Evolutionary conservation across 30 jellyfish, hydroid and myxozoan species (phyloP).

Genomic region (Aurelia aurita): DNA sequence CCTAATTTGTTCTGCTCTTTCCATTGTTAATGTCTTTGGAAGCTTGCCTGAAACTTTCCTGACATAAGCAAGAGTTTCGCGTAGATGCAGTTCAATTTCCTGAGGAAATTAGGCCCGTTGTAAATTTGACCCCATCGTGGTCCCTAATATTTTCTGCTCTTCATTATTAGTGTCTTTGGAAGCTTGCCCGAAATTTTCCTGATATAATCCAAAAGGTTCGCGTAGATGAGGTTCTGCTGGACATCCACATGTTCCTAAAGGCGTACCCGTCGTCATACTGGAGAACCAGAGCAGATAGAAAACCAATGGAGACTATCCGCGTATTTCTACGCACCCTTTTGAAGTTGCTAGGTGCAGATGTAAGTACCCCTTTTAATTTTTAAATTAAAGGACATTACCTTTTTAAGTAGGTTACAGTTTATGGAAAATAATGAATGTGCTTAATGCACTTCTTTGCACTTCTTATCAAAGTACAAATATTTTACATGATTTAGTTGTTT

Average conservation of each 20-base stretch:
- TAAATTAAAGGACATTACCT: too few species aligned
- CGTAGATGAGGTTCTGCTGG: slow-evolving; percentile 72
- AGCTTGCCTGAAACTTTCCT: slow-evolving; percentile 82
- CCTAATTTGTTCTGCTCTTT: background rate
- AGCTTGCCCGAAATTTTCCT: slow-evolving; percentile 83
- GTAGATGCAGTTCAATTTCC: slow-evolving; percentile 72
- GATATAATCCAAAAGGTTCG: slow-evolving; percentile 67
- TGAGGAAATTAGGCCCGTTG: too few species aligned
- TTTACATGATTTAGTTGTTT: too few species aligned
- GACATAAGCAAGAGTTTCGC: slow-evolving; percentile 61
- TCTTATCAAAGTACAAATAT: too few species aligned
- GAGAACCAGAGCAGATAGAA: slow-evolving; percentile 72
- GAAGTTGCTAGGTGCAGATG: slow-evolving; percentile 85
- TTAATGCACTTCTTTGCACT: too few species aligned
- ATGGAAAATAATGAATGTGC: too few species aligned
- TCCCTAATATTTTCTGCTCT: background rate
- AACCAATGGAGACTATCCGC: slow-evolving; percentile 79
- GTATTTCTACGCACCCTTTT: slow-evolving; percentile 74
- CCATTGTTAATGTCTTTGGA: slow-evolving; percentile 89
- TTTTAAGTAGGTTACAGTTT: too few species aligned
- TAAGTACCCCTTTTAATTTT: too few species aligned
- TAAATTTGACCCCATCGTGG: too few species aligned
- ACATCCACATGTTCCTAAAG: slow-evolving; percentile 74
- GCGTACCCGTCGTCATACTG: slow-evolving; percentile 83
- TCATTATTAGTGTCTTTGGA: slow-evolving; percentile 88